Conservation (phyloP, 2,113 vertebrate species). For the Panthera tigris region DNA sequence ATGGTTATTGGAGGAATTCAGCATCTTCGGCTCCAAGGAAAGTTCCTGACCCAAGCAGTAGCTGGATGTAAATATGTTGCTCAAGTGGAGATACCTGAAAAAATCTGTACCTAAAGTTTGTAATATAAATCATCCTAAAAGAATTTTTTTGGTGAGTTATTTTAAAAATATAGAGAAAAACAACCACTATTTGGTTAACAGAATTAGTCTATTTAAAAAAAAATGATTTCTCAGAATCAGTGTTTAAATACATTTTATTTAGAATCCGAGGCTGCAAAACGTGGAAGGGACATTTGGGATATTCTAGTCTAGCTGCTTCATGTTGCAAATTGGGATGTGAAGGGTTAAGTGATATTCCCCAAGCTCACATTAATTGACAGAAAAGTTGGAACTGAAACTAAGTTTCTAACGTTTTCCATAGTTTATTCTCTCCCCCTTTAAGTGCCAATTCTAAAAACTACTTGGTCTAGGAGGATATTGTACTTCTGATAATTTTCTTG, state of each 20-base stretch:
- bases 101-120: not conserved
- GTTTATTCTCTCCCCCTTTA: not conserved
- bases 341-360: not conserved
- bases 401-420: not conserved
- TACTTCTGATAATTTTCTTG: not conserved
- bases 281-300: not conserved
- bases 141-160: not conserved
- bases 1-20: not conserved
- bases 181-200: not conserved
- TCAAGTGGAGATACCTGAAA: not conserved
- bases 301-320: not conserved
- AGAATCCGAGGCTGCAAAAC: not conserved
- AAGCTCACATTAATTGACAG: not conserved
- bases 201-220: not conserved
- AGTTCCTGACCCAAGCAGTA: not conserved
- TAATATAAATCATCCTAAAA: not conserved
- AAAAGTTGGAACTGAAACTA: not conserved
- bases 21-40: not conserved
- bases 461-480: not conserved
- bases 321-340: not conserved
- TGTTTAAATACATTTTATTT: not conserved
- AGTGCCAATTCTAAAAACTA: not conserved
- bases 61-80: not conserved
- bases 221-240: not conserved
- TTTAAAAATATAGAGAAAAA: not conserved